A percentile compares a stretch with the other conserved stretches of the same genome.
phyloP scores from a whole-genome alignment of 2,888 invertebrate species.

The Agonopterix arenella region DNA sequence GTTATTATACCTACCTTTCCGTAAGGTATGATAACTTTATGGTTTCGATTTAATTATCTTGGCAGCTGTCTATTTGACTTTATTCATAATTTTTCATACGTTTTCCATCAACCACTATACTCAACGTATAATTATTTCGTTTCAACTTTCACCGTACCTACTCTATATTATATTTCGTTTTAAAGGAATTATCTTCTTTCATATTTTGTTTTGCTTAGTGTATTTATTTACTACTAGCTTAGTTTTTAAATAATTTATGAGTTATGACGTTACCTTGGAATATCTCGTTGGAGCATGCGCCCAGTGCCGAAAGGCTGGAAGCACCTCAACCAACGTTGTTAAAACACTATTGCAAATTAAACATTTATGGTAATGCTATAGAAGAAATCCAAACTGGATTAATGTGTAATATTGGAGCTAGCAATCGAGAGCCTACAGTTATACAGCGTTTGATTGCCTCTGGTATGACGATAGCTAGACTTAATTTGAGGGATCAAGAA shows the following conservation, averaged over 20 bases:
- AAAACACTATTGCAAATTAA: conserved; percentile 53
- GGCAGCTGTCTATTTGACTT: too few species aligned
- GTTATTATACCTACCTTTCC: too few species aligned
- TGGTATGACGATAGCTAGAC: conserved; percentile 65
- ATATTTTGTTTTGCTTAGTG: too few species aligned
- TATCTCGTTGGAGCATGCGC: conserved; percentile 51
- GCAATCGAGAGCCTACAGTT: conserved; percentile 49
- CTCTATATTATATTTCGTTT: too few species aligned
- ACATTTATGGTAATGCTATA: conserved; percentile 50
- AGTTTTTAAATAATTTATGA: background rate
- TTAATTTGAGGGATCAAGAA: conserved; percentile 60
- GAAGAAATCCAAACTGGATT: conserved; percentile 64
- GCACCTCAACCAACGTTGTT: conserved; percentile 36
- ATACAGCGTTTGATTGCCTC: conserved; percentile 63
- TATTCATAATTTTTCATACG: too few species aligned
- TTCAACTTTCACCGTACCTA: too few species aligned
- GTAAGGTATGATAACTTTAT: too few species aligned
- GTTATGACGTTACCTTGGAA: conserved; percentile 66
- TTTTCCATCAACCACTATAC: too few species aligned
- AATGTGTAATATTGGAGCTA: conserved; percentile 63
- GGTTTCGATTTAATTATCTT: too few species aligned
- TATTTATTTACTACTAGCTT: too few species aligned
- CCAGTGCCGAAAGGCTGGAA: conserved; percentile 23
- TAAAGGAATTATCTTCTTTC: too few species aligned
- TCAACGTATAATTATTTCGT: too few species aligned